phyloP scores from a whole-genome alignment of 2,888 invertebrate species.

The Mycalesis mineus region DNA sequence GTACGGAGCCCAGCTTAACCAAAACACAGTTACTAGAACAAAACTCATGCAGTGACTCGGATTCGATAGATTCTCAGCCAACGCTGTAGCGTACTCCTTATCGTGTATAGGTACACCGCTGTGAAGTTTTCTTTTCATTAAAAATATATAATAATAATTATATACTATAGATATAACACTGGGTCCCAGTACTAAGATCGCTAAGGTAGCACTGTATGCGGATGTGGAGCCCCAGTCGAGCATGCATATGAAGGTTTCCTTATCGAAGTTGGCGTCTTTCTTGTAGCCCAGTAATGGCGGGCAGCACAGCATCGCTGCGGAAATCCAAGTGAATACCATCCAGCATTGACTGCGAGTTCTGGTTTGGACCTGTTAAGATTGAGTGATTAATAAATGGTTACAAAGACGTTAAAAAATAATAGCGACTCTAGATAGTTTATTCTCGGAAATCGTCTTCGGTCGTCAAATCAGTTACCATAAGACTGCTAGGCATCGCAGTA shows the following conservation, averaged over 20 bases:
- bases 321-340: conserved; percentile 99
- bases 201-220: conserved; percentile 95
- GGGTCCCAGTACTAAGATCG: conserved; percentile 93
- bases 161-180: conserved; percentile 96
- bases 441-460: no score
- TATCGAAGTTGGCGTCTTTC: conserved; percentile 90
- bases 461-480: no score
- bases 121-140: conserved; percentile 90
- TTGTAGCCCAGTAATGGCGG: conserved; percentile 95
- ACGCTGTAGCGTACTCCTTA: conserved; percentile 93
- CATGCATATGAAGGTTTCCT: conserved; percentile 95
- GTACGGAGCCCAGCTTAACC: conserved; percentile 96
- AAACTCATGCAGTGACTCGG: conserved; percentile 98
- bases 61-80: conserved; percentile 93
- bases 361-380: conserved; percentile 71
- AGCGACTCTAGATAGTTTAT: no score
- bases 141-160: conserved; percentile 96
- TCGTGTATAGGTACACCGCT: conserved; percentile 93
- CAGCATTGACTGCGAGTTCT: conserved; percentile 95
- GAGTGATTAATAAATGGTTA: no score
- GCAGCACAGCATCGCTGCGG: conserved; percentile 95
- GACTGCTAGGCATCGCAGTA: no score
- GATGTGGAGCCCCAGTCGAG: conserved; percentile 97
- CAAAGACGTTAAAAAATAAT: no score
- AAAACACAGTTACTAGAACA: conserved; percentile 92